Base-by-base conservation (phyloP, 2,113 vertebrate genomes). In the Salvelinus alpinus region DNA sequence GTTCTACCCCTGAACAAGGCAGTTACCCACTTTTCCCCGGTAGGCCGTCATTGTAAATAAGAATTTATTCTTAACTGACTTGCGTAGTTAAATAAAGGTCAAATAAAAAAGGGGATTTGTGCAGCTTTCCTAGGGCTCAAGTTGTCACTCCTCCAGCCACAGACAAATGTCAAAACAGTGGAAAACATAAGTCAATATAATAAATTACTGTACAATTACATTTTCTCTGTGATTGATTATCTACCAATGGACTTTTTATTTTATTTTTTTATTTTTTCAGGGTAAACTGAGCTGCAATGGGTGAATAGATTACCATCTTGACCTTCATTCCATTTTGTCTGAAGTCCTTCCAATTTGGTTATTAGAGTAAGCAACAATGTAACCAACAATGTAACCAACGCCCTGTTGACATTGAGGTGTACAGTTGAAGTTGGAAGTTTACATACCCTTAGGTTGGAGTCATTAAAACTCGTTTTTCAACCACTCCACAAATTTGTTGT, bases 271-370 rank as follows among this genome's bases (percentile, higher is more conserved):
- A 3, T 65, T 27, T 27, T 13, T 27, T 65, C 24, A 65, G 24
- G 25, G 14, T 16, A 31, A 7, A 72, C 60, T 27, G 25, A 82
- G 74, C 80, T 78, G 72, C 86, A 88, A 86, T 83, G 83, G 75
- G 72, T 85, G 77, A 84, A 86, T 72, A 86, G 87, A 89, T 84
- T 82, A 82, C 68, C 84, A 83, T 85, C 77, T 75, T 71, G 29
- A 83, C 80, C 79, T 74, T 81, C 44, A 5, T 78, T 70, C 54
- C 86, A 44, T 91, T 91, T 83, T 85, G 70, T 83, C 77, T 85
- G 89, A 85, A 88, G 78, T 70, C 9, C 18, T 0, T 81, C 85
- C 80, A 85, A 64, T 78, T 70, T 76, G 64, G 72, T 74, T 73
- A 75, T 84, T 80, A 78, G 70, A 48, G 57, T 67, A 59, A 80